Conservation (phyloP, 1,140 invertebrate species). For the Oedothorax gibbosus region DNA sequence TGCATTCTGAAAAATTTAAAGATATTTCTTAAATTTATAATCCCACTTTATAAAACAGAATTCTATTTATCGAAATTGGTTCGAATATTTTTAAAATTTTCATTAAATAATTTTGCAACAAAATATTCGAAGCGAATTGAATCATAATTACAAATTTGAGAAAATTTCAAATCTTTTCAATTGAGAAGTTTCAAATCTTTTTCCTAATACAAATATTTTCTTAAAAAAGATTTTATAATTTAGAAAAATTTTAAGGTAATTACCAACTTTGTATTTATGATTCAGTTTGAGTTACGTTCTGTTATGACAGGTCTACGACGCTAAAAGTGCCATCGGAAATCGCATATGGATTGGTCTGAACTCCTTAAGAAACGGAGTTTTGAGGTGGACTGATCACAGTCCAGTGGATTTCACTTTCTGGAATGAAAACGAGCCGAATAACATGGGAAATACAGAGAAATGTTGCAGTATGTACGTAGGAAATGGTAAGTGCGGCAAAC, state of each 20-base stretch:
- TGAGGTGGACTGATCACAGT: slow-evolving; percentile 21
- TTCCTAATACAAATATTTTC: too few relatives aligned
- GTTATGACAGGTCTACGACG: slow-evolving; percentile 14
- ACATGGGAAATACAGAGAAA: slow-evolving; percentile 24
- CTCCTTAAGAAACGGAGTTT: not conserved
- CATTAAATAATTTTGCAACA: too few relatives aligned
- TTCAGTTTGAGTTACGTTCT: not conserved
- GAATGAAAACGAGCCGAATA: slow-evolving; percentile 36
- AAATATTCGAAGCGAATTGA: too few relatives aligned
- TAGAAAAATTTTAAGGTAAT: not conserved
- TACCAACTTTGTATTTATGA: not conserved
- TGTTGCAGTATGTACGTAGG: slow-evolving; percentile 41
- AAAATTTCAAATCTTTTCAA: too few relatives aligned
- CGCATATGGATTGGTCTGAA: slow-evolving; percentile 46
- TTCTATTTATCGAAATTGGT: too few relatives aligned
- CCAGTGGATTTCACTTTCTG: slow-evolving; percentile 36
- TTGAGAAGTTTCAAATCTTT: too few relatives aligned
- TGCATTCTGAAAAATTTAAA: too few relatives aligned
- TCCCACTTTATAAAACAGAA: too few relatives aligned
- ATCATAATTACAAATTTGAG: too few relatives aligned
- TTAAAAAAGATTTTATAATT: not conserved
- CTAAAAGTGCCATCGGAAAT: not conserved
- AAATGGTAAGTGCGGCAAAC: slow-evolving; percentile 28
- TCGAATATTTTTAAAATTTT: too few relatives aligned
- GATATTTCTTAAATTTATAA: too few relatives aligned